phyloP scores from a whole-genome alignment of 1,140 invertebrate genomes.

The Lutraria rhynchaena region DNA sequence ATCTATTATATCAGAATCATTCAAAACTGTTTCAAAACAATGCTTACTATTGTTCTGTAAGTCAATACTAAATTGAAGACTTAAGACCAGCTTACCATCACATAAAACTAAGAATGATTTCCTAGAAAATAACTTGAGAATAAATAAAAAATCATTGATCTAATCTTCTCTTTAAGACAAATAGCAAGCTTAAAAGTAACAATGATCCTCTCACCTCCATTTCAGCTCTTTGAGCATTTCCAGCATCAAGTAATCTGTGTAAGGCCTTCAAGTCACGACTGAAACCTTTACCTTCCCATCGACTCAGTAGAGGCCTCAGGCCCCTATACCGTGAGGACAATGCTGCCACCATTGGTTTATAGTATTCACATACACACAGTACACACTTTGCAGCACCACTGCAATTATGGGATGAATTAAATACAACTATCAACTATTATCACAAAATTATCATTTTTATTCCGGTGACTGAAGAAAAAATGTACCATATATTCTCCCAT shows the following conservation, averaged over 20 bases:
- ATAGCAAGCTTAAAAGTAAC: not conserved
- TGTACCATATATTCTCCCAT: too few species aligned
- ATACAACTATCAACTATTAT: too few species aligned
- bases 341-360: constrained; percentile 70
- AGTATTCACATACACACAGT: constrained; percentile 73
- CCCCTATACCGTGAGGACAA: constrained; percentile 78
- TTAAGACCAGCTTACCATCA: too few species aligned
- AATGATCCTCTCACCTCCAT: constrained; percentile 69
- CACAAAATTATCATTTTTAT: too few species aligned
- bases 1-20: too few species aligned
- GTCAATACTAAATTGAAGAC: too few species aligned
- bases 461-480: too few species aligned
- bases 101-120: too few species aligned
- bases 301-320: constrained; percentile 70
- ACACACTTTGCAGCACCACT: constrained; percentile 75
- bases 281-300: constrained; percentile 79
- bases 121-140: not conserved
- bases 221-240: constrained; percentile 76
- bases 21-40: too few species aligned
- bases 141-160: not conserved
- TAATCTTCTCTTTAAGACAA: not conserved
- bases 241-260: constrained; percentile 74
- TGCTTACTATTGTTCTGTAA: too few species aligned
- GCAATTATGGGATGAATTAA: too few species aligned
- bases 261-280: constrained; percentile 75